phyloP scores from a whole-genome alignment of 1,140 invertebrate genomes.

The Oryctes rhinoceros region DNA sequence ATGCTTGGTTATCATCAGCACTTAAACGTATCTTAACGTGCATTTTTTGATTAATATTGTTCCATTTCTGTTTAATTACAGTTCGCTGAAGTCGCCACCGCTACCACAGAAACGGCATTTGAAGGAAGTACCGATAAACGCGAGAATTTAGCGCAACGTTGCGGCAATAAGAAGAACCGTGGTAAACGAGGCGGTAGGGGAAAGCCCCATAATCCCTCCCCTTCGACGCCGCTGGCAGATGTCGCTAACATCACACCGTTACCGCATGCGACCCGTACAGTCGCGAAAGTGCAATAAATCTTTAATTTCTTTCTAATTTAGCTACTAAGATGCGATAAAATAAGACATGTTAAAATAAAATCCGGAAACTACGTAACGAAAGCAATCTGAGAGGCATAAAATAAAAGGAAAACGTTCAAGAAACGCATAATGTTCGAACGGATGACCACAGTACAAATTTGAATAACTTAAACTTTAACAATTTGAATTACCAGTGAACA shows the following conservation, averaged over 20 bases:
- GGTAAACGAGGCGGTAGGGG: slow-evolving; percentile 64
- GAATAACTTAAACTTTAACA: not conserved
- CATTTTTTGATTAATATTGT: not conserved
- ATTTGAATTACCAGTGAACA: not conserved
- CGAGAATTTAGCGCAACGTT: slow-evolving; percentile 61
- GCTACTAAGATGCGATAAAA: too few relatives aligned
- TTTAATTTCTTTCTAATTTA: too few relatives aligned
- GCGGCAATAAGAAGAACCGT: slow-evolving; percentile 62
- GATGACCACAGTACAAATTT: not conserved
- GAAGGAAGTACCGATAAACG: slow-evolving; percentile 69
- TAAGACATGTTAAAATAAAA: too few relatives aligned
- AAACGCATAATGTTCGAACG: not conserved
- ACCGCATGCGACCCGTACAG: slow-evolving; percentile 47
- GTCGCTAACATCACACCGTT: slow-evolving; percentile 46
- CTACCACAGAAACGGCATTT: slow-evolving; percentile 65
- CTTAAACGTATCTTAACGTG: too few relatives aligned
- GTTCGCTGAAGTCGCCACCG: slow-evolving; percentile 61
- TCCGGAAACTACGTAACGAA: too few relatives aligned
- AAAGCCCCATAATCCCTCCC: slow-evolving; percentile 42
- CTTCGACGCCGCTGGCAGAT: slow-evolving; percentile 41
- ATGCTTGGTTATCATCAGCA: too few relatives aligned
- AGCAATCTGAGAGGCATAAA: too few relatives aligned
- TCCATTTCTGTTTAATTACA: slow-evolving; percentile 37
- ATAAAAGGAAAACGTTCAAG: too few relatives aligned
- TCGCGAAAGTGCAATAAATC: slow-evolving; percentile 52